Conservation (phyloP, 2,113 vertebrate genomes). For the Antennarius striatus region DNA sequence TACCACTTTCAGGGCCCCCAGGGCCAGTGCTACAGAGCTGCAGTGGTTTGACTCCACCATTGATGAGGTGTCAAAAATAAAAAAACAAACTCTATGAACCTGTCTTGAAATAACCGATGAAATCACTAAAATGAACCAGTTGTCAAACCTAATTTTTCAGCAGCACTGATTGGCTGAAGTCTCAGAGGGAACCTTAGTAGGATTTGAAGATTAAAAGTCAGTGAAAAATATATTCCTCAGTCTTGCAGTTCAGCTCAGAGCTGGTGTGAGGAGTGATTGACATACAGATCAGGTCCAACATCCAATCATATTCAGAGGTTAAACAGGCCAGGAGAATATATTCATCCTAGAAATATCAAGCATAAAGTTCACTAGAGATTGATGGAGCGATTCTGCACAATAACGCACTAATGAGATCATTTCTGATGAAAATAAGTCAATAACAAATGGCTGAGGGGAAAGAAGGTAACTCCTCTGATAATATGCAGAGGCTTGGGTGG, state of each 20-base stretch:
- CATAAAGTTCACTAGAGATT: slow-evolving; percentile 51
- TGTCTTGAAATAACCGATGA: neutral
- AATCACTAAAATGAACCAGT: slow-evolving; percentile 2
- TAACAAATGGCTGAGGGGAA: slow-evolving; percentile 46
- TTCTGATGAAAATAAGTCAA: slow-evolving; percentile 58
- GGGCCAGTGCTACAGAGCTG: neutral
- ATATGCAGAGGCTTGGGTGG: slow-evolving; percentile 26
- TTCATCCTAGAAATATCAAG: slow-evolving; percentile 33
- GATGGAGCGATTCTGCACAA: slow-evolving; percentile 57
- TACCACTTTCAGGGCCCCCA: slow-evolving; percentile 1
- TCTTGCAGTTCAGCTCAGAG: slow-evolving; percentile 41
- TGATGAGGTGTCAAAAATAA: neutral
- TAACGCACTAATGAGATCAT: slow-evolving; percentile 61
- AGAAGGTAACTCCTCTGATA: slow-evolving; percentile 31
- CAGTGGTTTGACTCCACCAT: slow-evolving; percentile 16
- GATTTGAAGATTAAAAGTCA: slow-evolving; percentile 25
- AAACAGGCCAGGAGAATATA: slow-evolving; percentile 12
- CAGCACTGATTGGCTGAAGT: slow-evolving; percentile 2
- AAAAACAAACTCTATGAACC: neutral
- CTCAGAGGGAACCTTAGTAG: slow-evolving; percentile 17
- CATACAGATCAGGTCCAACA: slow-evolving; percentile 19
- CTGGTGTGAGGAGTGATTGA: slow-evolving; percentile 12
- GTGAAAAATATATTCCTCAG: slow-evolving; percentile 20
- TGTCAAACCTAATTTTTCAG: slow-evolving; percentile 12
- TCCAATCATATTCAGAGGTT: slow-evolving; percentile 19